phyloP scores from a whole-genome alignment of 2,113 vertebrate species.

The Pungitius pungitius region DNA sequence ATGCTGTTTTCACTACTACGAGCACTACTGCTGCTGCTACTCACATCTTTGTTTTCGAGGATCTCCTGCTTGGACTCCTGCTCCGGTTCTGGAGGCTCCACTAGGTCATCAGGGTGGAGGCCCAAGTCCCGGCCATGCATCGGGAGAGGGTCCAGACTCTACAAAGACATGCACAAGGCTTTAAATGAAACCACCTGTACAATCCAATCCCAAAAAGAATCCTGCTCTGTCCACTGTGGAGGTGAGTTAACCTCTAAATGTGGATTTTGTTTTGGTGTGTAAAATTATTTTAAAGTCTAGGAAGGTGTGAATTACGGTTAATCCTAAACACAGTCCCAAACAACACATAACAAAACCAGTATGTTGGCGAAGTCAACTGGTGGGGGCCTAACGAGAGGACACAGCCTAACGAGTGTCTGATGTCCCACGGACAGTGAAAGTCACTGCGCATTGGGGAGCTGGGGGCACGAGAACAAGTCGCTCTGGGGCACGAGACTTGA shows the following conservation, averaged over 20 bases:
- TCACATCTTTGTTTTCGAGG: slow-evolving; percentile 95
- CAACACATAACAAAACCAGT: background rate
- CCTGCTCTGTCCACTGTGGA: background rate
- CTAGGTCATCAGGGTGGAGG: slow-evolving; percentile 84
- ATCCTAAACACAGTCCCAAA: background rate
- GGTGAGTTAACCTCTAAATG: background rate
- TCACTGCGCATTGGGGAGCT: background rate
- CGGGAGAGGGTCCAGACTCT: slow-evolving; percentile 95
- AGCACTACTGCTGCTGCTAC: slow-evolving; percentile 40
- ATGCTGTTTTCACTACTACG: background rate
- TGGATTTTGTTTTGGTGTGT: background rate
- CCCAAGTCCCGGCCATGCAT: slow-evolving; percentile 87
- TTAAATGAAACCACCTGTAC: background rate
- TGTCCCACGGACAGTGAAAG: background rate
- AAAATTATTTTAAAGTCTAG: background rate
- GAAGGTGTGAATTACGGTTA: too few relatives aligned
- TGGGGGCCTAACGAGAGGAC: background rate
- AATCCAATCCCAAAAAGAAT: background rate
- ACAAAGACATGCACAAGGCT: background rate
- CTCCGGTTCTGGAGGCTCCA: slow-evolving; percentile 86
- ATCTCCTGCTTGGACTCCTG: slow-evolving; percentile 92
- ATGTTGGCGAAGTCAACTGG: background rate
- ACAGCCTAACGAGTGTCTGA: background rate
- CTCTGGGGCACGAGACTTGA: background rate
- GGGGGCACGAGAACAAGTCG: too few relatives aligned